Evolutionary conservation across 1,140 invertebrate species (phyloP).

Genomic region (Lasaia peninsularis): DNA sequence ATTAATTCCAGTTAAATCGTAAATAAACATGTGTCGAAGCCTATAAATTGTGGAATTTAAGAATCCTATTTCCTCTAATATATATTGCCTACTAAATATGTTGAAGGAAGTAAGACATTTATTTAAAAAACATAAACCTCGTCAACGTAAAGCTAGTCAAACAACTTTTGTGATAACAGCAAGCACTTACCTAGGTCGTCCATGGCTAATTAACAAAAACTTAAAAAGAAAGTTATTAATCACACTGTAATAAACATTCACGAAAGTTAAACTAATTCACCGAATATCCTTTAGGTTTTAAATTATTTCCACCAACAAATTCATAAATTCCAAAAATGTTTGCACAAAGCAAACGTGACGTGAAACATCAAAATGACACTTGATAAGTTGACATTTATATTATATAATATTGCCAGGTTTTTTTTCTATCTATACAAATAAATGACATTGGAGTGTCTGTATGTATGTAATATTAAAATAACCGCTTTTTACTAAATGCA

Average conservation of each 20-base stretch:
- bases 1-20: too few relatives aligned
- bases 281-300: background rate
- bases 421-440: too few relatives aligned
- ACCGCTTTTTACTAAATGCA: too few relatives aligned
- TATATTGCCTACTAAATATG: background rate
- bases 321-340: background rate
- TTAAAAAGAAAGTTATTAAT: background rate
- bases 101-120: background rate
- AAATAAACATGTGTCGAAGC: too few relatives aligned
- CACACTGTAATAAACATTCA: background rate
- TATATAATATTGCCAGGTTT: background rate
- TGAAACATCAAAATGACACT: background rate
- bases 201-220: constrained; percentile 31
- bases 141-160: constrained; percentile 46
- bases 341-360: background rate
- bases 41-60: too few relatives aligned
- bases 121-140: constrained; percentile 35
- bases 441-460: too few relatives aligned
- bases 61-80: background rate
- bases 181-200: constrained; percentile 65
- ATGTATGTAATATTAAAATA: too few relatives aligned
- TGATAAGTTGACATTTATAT: background rate
- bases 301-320: background rate
- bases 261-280: background rate
- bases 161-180: constrained; percentile 67